Conservation (phyloP, 2,888 invertebrate genomes). For the Drosophila meridionalis region DNA sequence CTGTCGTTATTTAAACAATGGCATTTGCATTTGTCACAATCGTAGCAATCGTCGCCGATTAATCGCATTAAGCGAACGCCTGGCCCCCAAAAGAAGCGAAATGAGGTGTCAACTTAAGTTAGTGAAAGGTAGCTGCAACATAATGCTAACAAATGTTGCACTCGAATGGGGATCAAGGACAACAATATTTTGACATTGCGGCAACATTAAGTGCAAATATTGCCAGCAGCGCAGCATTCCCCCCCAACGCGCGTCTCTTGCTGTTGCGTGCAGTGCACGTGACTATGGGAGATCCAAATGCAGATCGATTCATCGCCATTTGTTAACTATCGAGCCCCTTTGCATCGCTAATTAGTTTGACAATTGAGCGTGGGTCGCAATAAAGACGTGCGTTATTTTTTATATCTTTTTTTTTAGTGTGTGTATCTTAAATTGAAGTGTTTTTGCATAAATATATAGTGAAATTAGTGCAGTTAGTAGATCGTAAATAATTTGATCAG, state of each 20-base stretch:
- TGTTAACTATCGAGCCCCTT: background rate
- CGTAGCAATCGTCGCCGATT: slow-evolving; percentile 52
- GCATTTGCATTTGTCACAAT: slow-evolving; percentile 83
- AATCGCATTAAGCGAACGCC: slow-evolving; percentile 61
- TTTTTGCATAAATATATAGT: background rate
- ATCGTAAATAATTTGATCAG: background rate
- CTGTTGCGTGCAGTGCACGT: background rate
- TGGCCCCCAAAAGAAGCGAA: slow-evolving; percentile 41
- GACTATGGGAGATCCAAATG: background rate
- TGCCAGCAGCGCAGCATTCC: background rate
- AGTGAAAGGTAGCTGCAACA: slow-evolving; percentile 73
- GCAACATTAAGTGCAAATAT: slow-evolving; percentile 35
- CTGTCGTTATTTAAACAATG: slow-evolving; percentile 74
- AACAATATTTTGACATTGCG: slow-evolving; percentile 74
- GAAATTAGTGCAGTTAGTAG: background rate
- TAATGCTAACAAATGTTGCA: slow-evolving; percentile 74
- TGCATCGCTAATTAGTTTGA: slow-evolving; percentile 12
- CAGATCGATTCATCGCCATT: slow-evolving; percentile 6
- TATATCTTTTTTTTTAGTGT: background rate
- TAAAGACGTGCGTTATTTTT: background rate
- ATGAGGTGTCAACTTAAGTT: slow-evolving; percentile 83
- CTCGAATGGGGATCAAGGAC: slow-evolving; percentile 36
- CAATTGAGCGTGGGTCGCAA: background rate
- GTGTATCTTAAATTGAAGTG: background rate
- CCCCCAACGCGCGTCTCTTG: background rate